phyloP scores from a whole-genome alignment of 2,888 invertebrate species.

The Plutella xylostella region DNA sequence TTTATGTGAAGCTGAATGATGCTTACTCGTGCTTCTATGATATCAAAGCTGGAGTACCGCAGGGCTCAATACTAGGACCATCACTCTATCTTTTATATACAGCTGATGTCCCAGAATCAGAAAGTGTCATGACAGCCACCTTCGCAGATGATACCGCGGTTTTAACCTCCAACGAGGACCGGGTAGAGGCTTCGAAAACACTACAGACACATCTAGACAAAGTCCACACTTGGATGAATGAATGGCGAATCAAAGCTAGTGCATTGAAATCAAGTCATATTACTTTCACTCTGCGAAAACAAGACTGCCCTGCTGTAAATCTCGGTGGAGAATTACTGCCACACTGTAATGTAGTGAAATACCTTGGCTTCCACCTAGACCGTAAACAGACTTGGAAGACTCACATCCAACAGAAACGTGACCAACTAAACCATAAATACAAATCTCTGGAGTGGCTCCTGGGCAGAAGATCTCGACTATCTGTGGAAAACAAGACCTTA shows the following conservation, averaged over 20 bases:
- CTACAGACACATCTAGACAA: constrained; percentile 10
- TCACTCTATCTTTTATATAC: constrained; percentile 8
- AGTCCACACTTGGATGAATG: constrained; percentile 11
- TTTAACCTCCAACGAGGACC: constrained; percentile 5
- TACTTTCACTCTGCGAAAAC: constrained; percentile 11
- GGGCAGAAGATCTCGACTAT: no score
- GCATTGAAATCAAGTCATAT: constrained; percentile 12
- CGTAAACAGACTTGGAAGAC: constrained; percentile 6
- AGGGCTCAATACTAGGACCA: constrained; percentile 4
- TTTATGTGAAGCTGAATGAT: constrained; percentile 1
- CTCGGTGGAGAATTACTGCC: neutral
- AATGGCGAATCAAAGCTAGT: constrained; percentile 14
- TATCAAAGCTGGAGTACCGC: no score
- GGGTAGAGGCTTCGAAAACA: constrained; percentile 1
- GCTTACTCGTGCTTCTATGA: no score
- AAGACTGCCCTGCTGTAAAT: constrained; percentile 8
- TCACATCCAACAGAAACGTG: constrained; percentile 6
- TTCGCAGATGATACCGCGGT: constrained; percentile 16
- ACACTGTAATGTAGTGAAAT: constrained; percentile 5
- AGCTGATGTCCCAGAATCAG: constrained; percentile 6
- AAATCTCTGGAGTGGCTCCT: no score
- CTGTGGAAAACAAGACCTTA: no score
- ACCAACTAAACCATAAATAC: no score
- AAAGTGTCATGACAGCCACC: constrained; percentile 9
- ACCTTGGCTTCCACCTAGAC: constrained; percentile 9